A percentile compares a stretch with the other conserved stretches of the same genome.
Conservation (phyloP, 2,113 vertebrate species). For the Tenebrosternarchus preto region DNA sequence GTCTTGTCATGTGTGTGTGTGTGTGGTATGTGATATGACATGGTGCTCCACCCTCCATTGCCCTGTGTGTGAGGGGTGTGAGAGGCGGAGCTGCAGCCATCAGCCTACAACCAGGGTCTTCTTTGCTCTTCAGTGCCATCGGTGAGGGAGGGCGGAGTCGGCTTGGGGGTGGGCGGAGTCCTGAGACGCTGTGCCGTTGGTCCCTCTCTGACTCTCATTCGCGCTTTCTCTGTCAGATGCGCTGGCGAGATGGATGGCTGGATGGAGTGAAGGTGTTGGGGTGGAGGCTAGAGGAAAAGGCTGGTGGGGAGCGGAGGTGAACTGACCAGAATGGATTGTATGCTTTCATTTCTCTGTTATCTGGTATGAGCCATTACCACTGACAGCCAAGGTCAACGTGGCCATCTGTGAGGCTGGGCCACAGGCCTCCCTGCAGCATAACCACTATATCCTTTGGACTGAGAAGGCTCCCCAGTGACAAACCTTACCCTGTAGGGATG, state of each 20-base stretch:
- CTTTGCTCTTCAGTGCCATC: slow-evolving; percentile 58
- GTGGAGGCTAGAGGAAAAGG: slow-evolving; percentile 47
- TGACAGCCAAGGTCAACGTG: slow-evolving; percentile 31
- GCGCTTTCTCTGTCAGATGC: slow-evolving; percentile 52
- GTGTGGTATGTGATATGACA: slow-evolving; percentile 12
- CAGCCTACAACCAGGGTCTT: slow-evolving; percentile 37
- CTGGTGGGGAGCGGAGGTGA: slow-evolving; percentile 57
- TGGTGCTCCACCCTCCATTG: not conserved
- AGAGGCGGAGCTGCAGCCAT: slow-evolving; percentile 22
- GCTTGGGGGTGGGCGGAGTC: slow-evolving; percentile 47
- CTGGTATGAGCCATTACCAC: slow-evolving; percentile 54
- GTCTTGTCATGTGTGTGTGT: slow-evolving; percentile 36
- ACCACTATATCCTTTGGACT: slow-evolving; percentile 32
- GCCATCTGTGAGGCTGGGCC: not conserved
- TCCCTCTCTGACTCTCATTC: not conserved
- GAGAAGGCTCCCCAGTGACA: slow-evolving; percentile 49
- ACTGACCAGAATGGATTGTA: slow-evolving; percentile 32
- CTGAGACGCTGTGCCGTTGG: slow-evolving; percentile 76
- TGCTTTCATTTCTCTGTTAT: slow-evolving; percentile 60
- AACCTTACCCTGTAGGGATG: slow-evolving; percentile 52
- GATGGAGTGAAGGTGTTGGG: slow-evolving; percentile 60
- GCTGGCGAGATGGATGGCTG: slow-evolving; percentile 67
- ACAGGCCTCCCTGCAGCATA: not conserved
- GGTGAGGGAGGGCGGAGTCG: slow-evolving; percentile 38
- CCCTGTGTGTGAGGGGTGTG: slow-evolving; percentile 11